Evolutionary conservation across 2,797 vertebrate species (phyloP), one percentile per base, ranked within the genome.

Genomic region (Phaenicophaeus curvirostris): DNA sequence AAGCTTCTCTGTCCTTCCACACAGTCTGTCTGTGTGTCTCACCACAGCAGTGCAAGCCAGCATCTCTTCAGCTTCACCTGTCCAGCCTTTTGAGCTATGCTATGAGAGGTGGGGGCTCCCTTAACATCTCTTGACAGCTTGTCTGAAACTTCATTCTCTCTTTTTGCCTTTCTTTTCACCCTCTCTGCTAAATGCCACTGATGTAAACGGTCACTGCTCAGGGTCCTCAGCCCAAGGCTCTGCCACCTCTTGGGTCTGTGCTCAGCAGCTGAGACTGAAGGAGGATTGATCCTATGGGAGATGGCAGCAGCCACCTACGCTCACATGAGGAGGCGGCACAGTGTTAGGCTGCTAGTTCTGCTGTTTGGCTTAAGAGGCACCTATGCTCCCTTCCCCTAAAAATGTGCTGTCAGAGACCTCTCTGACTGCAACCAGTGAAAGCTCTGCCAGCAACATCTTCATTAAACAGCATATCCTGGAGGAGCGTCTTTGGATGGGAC

Each of bases 1-100:
- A 23, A 53, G 68, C 23, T 69, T 23, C 11, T 53, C 33, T 25
- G 13, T 54, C 39, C 37, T 28, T 28, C 31, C 13, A 5, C 12
- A 1, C 1, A 1, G 10, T 35, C 39, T 54, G 44, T 13, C 57
- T 21, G 1, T 1, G 19, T 1, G 1, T 11, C 39, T 12, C 35
- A 41, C 7, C 6, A 24, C 41, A 39, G 53, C 41, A 15, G 19
- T 15, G 30, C 31, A n/a, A 54, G 37, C 16, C n/a, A 21, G 24
- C 7, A 9, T 19, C 27, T 33, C 59, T 31, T 37, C 46, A 24
- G 35, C 24, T 42, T 66, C 35, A 15, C 42, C 42, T 24, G 51
- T 25, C 58, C n/a, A 12, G 18, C 20, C 7, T 44, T 25, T 27
- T 17, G 30, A 58, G 50, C 67, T 20, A 4, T 9, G 41, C 55